Evolutionary conservation across 2,888 invertebrate genomes (phyloP).

Genomic region (Leptinotarsa peninsularis): DNA sequence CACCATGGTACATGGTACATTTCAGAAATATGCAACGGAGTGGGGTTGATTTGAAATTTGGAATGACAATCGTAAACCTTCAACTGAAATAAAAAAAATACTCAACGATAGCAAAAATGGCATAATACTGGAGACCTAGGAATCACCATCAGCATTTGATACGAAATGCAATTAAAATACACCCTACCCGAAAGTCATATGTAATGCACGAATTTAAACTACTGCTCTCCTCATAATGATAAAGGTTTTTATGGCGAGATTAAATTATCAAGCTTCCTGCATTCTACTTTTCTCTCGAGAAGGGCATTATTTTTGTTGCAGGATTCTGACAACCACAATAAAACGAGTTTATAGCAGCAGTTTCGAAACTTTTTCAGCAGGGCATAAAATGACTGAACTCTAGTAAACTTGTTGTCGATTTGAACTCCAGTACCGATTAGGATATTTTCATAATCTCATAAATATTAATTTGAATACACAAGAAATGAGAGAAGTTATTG

Average conservation of each 20-base stretch:
- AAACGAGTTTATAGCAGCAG: no score
- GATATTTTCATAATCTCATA: no score
- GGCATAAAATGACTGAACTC: background rate
- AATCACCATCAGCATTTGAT: background rate
- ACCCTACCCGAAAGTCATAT: background rate
- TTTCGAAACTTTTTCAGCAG: background rate
- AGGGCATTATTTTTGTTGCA: background rate
- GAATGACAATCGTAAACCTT: no score
- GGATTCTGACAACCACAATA: background rate
- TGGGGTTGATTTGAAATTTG: no score
- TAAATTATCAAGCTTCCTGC: conserved; percentile 2
- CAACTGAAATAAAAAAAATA: background rate
- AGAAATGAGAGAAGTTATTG: no score
- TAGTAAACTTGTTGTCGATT: no score
- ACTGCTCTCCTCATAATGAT: conserved; percentile 9
- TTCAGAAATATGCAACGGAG: no score
- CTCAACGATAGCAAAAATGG: background rate
- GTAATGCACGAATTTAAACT: background rate
- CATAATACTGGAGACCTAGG: background rate
- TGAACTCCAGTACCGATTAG: no score
- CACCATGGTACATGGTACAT: no score
- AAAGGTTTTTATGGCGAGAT: background rate
- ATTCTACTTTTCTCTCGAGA: conserved; percentile 6
- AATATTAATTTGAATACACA: no score
- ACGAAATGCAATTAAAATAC: conserved; percentile 5